These are phyloP conservation scores for Formicarius rufipectus DNA, from an alignment of 2,113 vertebrate species.

Conservation along the genomic window DNA sequence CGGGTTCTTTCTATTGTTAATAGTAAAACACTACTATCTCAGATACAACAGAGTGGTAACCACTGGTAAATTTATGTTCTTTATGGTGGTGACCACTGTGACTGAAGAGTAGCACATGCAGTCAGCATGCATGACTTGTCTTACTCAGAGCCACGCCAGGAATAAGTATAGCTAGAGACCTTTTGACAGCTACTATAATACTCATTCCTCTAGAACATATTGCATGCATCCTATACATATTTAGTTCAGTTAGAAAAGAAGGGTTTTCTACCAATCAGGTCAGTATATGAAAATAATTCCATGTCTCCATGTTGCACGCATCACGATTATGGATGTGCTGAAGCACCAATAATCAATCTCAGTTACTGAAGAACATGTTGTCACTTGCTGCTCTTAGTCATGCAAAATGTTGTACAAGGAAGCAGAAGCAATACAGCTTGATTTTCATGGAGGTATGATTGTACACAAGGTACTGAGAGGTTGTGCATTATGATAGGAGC, in stretches of 20 bases:
- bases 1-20: not conserved
- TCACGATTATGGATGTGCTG: constrained; percentile 31
- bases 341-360: constrained; percentile 50
- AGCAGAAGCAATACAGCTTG: constrained; percentile 1
- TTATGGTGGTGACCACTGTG: not conserved
- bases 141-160: not conserved
- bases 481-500: not conserved
- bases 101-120: not conserved
- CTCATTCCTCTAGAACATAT: not conserved
- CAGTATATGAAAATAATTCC: not conserved
- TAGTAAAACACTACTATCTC: not conserved
- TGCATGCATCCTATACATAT: not conserved
- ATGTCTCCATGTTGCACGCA: not conserved
- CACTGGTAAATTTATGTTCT: not conserved
- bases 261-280: not conserved
- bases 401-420: constrained; percentile 15
- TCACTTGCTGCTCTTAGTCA: constrained; percentile 21
- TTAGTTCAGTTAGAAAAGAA: not conserved
- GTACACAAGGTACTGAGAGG: not conserved
- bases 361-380: constrained; percentile 23
- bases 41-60: not conserved
- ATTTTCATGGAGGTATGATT: constrained; percentile 18
- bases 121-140: not conserved
- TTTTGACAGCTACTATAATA: not conserved
- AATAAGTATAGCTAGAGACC: not conserved